Evolutionary conservation across 2,888 invertebrate species (phyloP), one percentile per base, ranked within the genome.

Genomic region (Dryobota labecula): DNA sequence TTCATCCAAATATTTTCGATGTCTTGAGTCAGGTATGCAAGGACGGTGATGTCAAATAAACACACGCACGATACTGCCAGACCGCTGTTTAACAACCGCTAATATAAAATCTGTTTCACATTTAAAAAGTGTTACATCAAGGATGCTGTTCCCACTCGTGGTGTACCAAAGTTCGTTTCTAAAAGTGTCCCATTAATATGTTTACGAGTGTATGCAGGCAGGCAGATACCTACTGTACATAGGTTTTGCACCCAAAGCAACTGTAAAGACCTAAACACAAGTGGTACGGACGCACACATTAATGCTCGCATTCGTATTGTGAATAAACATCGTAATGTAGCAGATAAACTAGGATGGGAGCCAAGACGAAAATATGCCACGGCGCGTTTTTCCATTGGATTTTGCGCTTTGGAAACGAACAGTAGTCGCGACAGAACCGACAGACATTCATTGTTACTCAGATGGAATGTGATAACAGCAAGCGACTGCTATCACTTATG

Each of bases 261-360:
- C 86, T 85, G 87, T 87, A 89, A 86, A 90, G 87, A 87, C 87
- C 87, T 85, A 87, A 90, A 90, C 90, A 93, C 93, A 92, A 95
- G 94, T 93, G 92, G 92, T 90, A 84, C 91, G 90, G 91, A 93
- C 94, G 92, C 94, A 93, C 94, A 95, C 95, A 95, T 94, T 93
- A 94, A 94, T 95, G 94, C 89, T 93, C 94, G 89, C 94, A 94
- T 95, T 94, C 92, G 95, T 95, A 96, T 96, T 96, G 95, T 96
- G 96, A 95, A 96, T 96, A 96, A 96, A 96, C 96, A 96, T 96
- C 95, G 95, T 95, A 95, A 95, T 95, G 95, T 95, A 95, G 94
- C 95, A 95, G 96, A 96, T 95, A 95, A 96, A 96, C 95, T 96
- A 96, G 96, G 96, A 95, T 96, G 92, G 93, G 94, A 95, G 96